A percentile compares a stretch with the other conserved stretches of the same genome.
Conservation (phyloP, 2,797 vertebrate genomes). For the Chiloscyllium punctatum region DNA sequence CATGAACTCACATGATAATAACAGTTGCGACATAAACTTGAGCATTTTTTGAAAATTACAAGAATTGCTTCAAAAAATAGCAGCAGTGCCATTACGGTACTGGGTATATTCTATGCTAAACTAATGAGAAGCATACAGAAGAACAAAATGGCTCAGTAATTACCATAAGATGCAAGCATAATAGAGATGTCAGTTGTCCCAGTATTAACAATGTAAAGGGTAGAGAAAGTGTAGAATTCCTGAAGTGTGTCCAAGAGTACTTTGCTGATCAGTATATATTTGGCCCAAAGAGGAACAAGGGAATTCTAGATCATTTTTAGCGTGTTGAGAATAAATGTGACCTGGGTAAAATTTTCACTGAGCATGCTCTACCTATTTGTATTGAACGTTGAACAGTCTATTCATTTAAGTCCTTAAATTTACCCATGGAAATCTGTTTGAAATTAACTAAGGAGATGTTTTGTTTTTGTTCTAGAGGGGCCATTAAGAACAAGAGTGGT, state of each 20-base stretch:
- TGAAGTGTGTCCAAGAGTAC: too few relatives aligned
- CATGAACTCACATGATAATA: background rate
- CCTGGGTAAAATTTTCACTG: background rate
- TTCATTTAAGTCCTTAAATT: background rate
- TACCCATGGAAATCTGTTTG: background rate
- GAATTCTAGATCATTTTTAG: too few relatives aligned
- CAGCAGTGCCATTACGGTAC: background rate
- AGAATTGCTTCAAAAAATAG: background rate
- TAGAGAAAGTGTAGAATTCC: too few relatives aligned
- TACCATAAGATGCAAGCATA: background rate
- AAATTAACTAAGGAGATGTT: background rate
- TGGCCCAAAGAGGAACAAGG: too few relatives aligned
- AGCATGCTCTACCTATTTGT: background rate
- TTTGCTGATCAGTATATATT: too few relatives aligned
- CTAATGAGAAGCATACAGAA: background rate
- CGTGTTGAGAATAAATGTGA: too few relatives aligned
- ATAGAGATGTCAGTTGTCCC: background rate
- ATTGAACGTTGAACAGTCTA: background rate
- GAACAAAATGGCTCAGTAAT: background rate
- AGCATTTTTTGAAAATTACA: background rate
- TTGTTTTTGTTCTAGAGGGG: too few relatives aligned
- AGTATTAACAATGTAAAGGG: background rate
- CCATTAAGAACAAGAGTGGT: too few relatives aligned
- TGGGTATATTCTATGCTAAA: background rate
- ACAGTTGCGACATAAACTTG: background rate